phyloP scores from a whole-genome alignment of 2,113 vertebrate genomes.

The Gavia stellata region DNA sequence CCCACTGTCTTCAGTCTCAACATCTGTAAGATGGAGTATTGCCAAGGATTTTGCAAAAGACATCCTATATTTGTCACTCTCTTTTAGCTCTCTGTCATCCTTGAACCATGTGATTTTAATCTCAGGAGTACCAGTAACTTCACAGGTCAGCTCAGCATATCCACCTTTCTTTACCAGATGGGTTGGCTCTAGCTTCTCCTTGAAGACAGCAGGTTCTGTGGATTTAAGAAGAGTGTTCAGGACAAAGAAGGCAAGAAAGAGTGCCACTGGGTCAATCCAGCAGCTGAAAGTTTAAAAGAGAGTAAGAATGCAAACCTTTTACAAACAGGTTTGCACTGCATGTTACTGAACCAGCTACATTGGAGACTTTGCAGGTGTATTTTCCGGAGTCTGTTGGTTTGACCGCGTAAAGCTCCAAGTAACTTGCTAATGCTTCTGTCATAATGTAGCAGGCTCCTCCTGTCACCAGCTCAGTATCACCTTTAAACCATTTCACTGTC shows the following conservation, averaged over 20 bases:
- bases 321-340: constrained; percentile 89
- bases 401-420: constrained; percentile 87
- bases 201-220: constrained; percentile 90
- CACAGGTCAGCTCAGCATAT: constrained; percentile 80
- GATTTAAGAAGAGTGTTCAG: constrained; percentile 69
- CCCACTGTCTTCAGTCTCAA: constrained; percentile 83
- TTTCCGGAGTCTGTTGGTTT: constrained; percentile 86
- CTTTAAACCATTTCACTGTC: constrained; percentile 89
- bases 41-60: constrained; percentile 76
- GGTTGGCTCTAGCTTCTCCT: constrained; percentile 84
- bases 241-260: constrained; percentile 20
- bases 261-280: background rate
- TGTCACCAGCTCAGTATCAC: constrained; percentile 83
- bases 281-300: constrained; percentile 17
- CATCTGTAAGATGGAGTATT: constrained; percentile 73
- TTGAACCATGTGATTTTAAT: constrained; percentile 92
- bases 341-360: constrained; percentile 86
- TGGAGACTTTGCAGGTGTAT: constrained; percentile 91
- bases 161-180: constrained; percentile 82
- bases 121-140: constrained; percentile 88
- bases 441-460: constrained; percentile 90
- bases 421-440: constrained; percentile 87
- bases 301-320: constrained; percentile 84
- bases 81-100: constrained; percentile 85
- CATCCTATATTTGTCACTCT: constrained; percentile 78